These are phyloP conservation scores for Anarhynchus alexandrinus DNA, from an alignment of 2,113 vertebrate genomes.

Conservation along the genomic window DNA sequence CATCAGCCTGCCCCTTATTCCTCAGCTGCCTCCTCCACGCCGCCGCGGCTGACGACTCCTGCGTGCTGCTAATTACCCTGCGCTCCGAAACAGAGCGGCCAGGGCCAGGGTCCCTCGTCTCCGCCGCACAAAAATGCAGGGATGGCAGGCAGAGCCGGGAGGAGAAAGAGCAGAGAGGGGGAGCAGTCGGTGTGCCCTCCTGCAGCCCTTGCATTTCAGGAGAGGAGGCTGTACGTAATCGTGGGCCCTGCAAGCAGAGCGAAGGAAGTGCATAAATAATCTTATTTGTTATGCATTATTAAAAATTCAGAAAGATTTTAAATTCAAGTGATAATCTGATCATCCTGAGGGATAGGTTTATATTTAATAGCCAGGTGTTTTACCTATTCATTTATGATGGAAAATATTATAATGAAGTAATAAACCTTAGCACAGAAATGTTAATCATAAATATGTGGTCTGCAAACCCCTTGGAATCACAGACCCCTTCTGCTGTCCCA, in stretches of 20 bases:
- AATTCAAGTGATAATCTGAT: slow-evolving; percentile 75
- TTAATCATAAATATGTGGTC: slow-evolving; percentile 63
- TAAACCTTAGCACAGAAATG: slow-evolving; percentile 63
- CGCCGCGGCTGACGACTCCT: not conserved
- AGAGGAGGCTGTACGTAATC: not conserved
- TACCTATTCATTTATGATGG: slow-evolving; percentile 74
- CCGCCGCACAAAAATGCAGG: not conserved
- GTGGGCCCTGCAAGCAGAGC: slow-evolving; percentile 22
- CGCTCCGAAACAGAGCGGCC: not conserved
- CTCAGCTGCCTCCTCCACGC: slow-evolving; percentile 7
- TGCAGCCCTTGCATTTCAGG: not conserved
- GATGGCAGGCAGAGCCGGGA: not conserved
- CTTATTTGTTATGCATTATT: slow-evolving; percentile 70
- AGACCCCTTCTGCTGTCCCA: slow-evolving; percentile 48
- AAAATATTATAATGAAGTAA: slow-evolving; percentile 73
- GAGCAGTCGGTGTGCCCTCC: rapidly evolving
- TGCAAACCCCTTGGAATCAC: slow-evolving; percentile 53
- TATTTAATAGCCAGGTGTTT: slow-evolving; percentile 75
- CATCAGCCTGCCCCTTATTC: slow-evolving; percentile 42
- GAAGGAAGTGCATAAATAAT: slow-evolving; percentile 69
- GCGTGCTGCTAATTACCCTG: slow-evolving; percentile 28
- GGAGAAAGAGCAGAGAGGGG: not conserved
- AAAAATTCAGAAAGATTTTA: slow-evolving; percentile 75
- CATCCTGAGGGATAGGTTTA: slow-evolving; percentile 70
- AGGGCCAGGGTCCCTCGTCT: not conserved